Base-by-base conservation (phyloP, 2,888 invertebrate species). In the Teleiodes luculella region DNA sequence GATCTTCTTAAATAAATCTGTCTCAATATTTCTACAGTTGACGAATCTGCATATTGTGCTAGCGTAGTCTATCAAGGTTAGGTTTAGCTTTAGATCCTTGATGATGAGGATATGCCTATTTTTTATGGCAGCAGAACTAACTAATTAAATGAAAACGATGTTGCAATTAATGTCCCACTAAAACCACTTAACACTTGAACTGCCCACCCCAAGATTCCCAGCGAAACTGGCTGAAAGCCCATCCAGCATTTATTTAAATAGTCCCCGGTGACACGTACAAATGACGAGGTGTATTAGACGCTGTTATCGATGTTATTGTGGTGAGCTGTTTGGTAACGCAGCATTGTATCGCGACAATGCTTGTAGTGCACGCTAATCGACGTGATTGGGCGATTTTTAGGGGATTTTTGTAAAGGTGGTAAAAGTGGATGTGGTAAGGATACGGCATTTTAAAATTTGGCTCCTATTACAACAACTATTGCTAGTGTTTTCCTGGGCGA, bases 341-440 rank as follows among this genome's bases (percentile, higher is more conserved):
- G 76, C 76, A 74, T 86, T 86, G 86, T 86, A 76, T 63, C 73
- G 60, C 62, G 59, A 87, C 85, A 87, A 86, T 83, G 75, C 75
- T 80, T 82, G 80, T 85, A 79, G 76, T 81, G 81, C 84, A 85
- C 73, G 78, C 87, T 88, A 88, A 89, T 88, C 88, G 89, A 82
- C 88, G 80, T 89, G 88, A 89, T 81, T 80, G 74, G 83, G 73
- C 89, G 68, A 58, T 74, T 86, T 86, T 82, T 73, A 65, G 69
- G 64, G 58, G 58, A 61, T 61, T 54, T 46, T 61, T 59, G 11
- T 2, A 55, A 69, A 76, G 18, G 45, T 53, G 52, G 54, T 53
- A 30, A 57, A 59, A 47, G 1, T 41, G 64, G 69, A 71, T 66
- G 58, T 58, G 77, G 68, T 52, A 60, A 10, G 10, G 24, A 18